A percentile compares a stretch with the other conserved stretches of the same genome.
Evolutionary conservation across 2,797 vertebrate species (phyloP).

Genomic region (Poeciliopsis infans): DNA sequence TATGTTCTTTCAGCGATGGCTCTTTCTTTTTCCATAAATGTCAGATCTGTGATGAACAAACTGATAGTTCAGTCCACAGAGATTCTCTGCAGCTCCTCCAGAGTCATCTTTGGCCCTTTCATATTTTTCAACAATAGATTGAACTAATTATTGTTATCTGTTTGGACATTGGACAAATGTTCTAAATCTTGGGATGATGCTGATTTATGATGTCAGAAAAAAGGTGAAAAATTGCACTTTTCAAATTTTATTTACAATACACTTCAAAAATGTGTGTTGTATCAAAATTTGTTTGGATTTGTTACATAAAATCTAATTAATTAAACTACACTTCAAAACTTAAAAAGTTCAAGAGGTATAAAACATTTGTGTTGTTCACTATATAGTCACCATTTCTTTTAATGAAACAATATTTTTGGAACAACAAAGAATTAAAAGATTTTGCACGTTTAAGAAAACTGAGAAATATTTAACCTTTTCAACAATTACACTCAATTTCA

Average conservation of each 20-base stretch:
- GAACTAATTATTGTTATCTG: too few relatives aligned
- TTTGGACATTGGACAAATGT: background rate
- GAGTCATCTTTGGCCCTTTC: background rate
- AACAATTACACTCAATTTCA: background rate
- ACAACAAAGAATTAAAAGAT: background rate
- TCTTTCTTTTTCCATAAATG: background rate
- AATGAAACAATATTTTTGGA: background rate
- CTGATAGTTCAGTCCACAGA: background rate
- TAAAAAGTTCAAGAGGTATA: background rate
- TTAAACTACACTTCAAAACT: background rate
- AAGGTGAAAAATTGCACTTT: background rate
- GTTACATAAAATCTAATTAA: background rate
- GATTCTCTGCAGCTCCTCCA: background rate
- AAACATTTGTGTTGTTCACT: background rate
- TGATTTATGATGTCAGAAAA: background rate
- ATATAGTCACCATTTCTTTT: background rate
- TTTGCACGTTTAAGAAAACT: background rate
- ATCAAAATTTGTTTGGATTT: background rate
- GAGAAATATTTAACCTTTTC: background rate
- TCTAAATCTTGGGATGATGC: background rate
- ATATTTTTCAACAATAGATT: background rate
- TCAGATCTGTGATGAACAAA: background rate
- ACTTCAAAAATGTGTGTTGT: background rate
- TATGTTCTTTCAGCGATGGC: background rate
- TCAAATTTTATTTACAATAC: background rate